Conservation (phyloP, 1,140 invertebrate genomes). For the Heliconius melpomene region DNA sequence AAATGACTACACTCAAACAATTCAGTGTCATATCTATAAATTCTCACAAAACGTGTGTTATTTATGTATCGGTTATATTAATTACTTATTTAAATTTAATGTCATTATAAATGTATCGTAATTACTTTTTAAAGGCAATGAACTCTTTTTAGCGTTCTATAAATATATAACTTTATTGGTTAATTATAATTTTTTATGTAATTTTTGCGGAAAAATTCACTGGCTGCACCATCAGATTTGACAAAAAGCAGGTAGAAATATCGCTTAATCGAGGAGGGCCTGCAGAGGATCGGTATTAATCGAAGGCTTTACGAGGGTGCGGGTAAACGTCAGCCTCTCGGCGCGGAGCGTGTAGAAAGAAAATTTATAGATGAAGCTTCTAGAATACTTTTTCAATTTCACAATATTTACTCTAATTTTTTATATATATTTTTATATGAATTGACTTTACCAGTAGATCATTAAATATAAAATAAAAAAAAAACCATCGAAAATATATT, state of each 20-base stretch:
- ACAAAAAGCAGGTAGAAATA: slow-evolving; percentile 60
- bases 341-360: slow-evolving; percentile 25
- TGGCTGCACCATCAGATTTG: slow-evolving; percentile 33
- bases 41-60: not conserved
- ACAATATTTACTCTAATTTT: not conserved
- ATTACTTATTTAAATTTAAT: slow-evolving; percentile 1
- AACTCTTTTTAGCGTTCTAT: not conserved
- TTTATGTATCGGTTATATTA: not conserved
- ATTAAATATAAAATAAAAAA: not conserved
- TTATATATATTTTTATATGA: not conserved
- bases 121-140: slow-evolving; percentile 9
- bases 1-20: not conserved
- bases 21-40: not conserved
- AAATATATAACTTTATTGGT: not conserved
- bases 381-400: not conserved
- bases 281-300: slow-evolving; percentile 67
- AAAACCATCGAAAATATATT: not conserved
- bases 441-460: not conserved
- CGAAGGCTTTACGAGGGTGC: slow-evolving; percentile 71
- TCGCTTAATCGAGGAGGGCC: slow-evolving; percentile 70
- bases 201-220: slow-evolving; percentile 15
- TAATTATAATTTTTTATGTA: slow-evolving; percentile 18
- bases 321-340: slow-evolving; percentile 42
- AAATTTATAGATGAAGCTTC: slow-evolving; percentile 10
- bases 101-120: not conserved